Conservation (phyloP, 2,797 vertebrate genomes). For the Emys orbicularis region DNA sequence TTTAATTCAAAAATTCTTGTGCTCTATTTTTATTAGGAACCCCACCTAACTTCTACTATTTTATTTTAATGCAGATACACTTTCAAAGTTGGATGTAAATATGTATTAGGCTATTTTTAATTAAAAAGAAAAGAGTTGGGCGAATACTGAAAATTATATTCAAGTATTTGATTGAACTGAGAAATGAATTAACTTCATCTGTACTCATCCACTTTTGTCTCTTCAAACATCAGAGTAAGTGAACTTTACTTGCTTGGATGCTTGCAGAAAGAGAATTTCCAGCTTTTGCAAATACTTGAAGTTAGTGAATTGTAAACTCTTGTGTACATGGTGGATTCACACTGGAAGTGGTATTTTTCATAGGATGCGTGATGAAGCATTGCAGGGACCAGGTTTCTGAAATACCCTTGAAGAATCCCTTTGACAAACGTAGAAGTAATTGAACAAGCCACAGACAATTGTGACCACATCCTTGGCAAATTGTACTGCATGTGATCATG, state of each 20-base stretch:
- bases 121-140: neutral
- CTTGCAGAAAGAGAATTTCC: neutral
- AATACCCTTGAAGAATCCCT: neutral
- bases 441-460: rapidly evolving
- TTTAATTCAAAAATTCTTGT: neutral
- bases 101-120: conserved; percentile 13
- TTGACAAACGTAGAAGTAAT: neutral
- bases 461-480: neutral
- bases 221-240: neutral
- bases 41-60: neutral
- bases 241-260: neutral
- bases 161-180: conserved; percentile 56
- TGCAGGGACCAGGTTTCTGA: neutral
- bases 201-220: conserved; percentile 16
- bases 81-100: conserved; percentile 41
- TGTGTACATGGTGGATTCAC: neutral
- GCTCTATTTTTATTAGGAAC: neutral
- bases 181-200: conserved; percentile 27
- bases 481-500: no score
- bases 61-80: neutral
- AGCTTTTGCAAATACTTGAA: neutral
- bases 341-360: rapidly evolving
- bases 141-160: conserved; percentile 36
- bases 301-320: neutral
- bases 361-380: rapidly evolving